Percentiles rank a stretch among this genome's conserved stretches.
Conservation (phyloP, 37 sponge, comb jelly and placozoan species). For the Halisarca cf. caerulea region DNA sequence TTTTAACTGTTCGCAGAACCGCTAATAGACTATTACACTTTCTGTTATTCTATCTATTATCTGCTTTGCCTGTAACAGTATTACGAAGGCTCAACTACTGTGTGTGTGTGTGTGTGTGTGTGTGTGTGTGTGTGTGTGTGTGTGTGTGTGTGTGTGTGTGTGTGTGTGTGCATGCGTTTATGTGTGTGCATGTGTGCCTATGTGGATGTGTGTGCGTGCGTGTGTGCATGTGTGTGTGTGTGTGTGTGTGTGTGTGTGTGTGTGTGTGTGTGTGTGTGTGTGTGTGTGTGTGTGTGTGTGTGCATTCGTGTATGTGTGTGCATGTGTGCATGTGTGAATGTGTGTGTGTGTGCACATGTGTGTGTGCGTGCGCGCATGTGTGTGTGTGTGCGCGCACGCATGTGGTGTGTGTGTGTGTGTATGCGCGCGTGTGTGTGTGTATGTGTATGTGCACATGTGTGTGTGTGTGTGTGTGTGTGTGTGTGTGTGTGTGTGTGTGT, state of each 20-base stretch:
- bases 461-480: too few species aligned
- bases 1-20: too few species aligned
- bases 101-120: too few species aligned
- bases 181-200: background rate
- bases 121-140: too few species aligned
- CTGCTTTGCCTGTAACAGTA: background rate
- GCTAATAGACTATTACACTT: too few species aligned
- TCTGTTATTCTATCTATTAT: too few species aligned
- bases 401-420: background rate
- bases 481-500: background rate
- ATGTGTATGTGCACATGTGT: too few species aligned
- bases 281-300: conserved; percentile 25
- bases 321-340: background rate
- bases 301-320: conserved; percentile 5
- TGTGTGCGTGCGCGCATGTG: background rate
- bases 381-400: too few species aligned
- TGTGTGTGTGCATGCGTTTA: background rate
- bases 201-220: background rate
- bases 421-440: background rate
- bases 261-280: conserved; percentile 22
- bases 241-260: conserved; percentile 11
- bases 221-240: conserved; percentile 12
- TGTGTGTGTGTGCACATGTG: conserved; percentile 6
- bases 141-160: too few species aligned
- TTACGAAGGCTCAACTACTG: too few species aligned